Percentiles rank a stretch among this genome's conserved stretches.
Evolutionary conservation across 2,888 invertebrate genomes (phyloP).

Genomic region (Aporophyla nigra): DNA sequence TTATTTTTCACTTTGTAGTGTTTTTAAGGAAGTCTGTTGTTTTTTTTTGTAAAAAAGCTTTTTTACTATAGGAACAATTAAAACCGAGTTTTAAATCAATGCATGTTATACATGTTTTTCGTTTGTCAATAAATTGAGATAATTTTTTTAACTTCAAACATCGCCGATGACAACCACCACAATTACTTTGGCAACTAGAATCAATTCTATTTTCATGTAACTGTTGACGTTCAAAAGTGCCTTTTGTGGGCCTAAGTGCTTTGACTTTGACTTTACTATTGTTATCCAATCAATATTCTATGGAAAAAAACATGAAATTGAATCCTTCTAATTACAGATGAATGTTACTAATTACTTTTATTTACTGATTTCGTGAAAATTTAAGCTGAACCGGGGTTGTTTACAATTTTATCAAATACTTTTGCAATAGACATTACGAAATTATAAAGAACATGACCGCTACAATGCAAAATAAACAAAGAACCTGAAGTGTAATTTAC

Average conservation of each 20-base stretch:
- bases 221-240: no score
- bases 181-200: background rate
- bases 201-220: no score
- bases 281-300: background rate
- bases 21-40: no score
- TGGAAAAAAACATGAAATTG: background rate
- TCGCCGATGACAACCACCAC: background rate
- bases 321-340: background rate
- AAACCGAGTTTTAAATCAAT: background rate
- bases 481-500: constrained; percentile 85
- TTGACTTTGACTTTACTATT: background rate
- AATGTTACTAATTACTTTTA: background rate
- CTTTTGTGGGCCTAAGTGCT: no score
- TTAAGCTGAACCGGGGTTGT: background rate
- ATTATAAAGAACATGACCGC: background rate
- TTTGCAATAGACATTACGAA: no score
- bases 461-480: background rate
- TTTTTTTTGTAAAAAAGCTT: no score
- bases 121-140: no score
- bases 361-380: background rate
- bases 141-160: background rate
- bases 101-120: background rate
- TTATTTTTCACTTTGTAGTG: no score
- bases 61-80: background rate
- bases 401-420: background rate